Evolutionary conservation across 2,888 invertebrate genomes (phyloP), one percentile per base, ranked within the genome.

Genomic region (Eupithecia centaureata): DNA sequence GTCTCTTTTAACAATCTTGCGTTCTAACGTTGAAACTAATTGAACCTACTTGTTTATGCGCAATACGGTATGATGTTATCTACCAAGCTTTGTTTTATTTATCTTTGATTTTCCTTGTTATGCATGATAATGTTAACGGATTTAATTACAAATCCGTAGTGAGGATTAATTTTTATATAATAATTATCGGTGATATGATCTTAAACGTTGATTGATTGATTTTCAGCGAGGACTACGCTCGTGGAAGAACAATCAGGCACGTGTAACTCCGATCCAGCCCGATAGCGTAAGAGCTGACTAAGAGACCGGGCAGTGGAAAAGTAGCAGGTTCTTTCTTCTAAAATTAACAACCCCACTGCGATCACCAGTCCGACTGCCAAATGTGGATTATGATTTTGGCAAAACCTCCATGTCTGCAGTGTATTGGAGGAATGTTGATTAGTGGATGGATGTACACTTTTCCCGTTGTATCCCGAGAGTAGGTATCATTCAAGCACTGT

Each of bases 171-270:
- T n/a, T 13, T 57, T 33, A 47, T 47, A 22, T 2, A 47, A 22
- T 57, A 22, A 32, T 22, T 18, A 57, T 57, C 57, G 18, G 56
- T 30, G 4, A 7, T n/a, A 30, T 30, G 30, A 28, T 30, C 25
- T 4, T n/a, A 1, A 30, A 30, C 56, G 56, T 57, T 57, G 57
- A 57, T 57, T 56, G 56, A 56, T 56, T 30, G 57, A 57, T n/a
- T 57, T 52, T 22, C 18, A 30, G 32, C 32, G 32, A n/a, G 10
- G n/a, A 32, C 10, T 56, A 13, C 51, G 8, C 42, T 42, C 18
- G 42, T 47, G 47, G 18, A 10, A 12, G 3, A 42, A 22, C 18
- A n/a, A 28, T 54, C 54, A 15, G 3, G 28, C 58, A 51, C 58
- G 64, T 52, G 52, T 38, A n/a, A n/a, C n/a, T n/a, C n/a, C n/a